Percentiles rank a stretch among this genome's conserved stretches.
Evolutionary conservation across 2,888 invertebrate genomes (phyloP).

Genomic region (Phortica okadai): DNA sequence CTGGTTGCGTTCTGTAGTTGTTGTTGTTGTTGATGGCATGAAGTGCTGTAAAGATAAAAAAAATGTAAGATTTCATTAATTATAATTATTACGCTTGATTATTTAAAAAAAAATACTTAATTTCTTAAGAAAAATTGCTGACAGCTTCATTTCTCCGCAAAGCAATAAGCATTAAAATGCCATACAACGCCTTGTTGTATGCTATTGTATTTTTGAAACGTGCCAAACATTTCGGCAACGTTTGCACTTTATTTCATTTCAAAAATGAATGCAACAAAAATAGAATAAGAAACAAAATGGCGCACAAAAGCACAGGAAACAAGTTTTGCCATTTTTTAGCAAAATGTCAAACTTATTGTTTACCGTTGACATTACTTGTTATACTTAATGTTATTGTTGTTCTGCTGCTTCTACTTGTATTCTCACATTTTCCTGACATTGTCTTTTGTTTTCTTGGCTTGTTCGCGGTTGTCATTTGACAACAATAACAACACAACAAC

Average conservation of each 20-base stretch:
- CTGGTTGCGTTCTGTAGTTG: not conserved
- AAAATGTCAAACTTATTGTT: constrained; percentile 11
- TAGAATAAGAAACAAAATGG: constrained; percentile 6
- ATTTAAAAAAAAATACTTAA: no score
- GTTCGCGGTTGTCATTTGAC: not conserved
- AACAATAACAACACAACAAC: not conserved
- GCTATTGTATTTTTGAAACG: not conserved
- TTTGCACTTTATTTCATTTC: constrained; percentile 19
- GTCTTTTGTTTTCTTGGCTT: not conserved
- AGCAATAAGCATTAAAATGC: not conserved
- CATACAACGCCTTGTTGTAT: not conserved
- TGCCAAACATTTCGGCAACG: constrained; percentile 16
- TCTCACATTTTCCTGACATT: not conserved
- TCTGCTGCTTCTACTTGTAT: not conserved
- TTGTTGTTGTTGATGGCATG: not conserved
- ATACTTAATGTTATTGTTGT: not conserved
- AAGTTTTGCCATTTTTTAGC: not conserved
- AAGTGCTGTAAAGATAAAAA: constrained; percentile 14
- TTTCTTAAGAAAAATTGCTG: not conserved
- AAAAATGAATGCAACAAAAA: constrained; percentile 24
- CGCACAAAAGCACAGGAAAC: not conserved
- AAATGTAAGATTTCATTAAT: not conserved
- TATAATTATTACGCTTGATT: no score
- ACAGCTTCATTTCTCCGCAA: no score
- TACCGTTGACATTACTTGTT: not conserved